Conservation (phyloP, 2,888 invertebrate species). For the Frankliniella intonsa region DNA sequence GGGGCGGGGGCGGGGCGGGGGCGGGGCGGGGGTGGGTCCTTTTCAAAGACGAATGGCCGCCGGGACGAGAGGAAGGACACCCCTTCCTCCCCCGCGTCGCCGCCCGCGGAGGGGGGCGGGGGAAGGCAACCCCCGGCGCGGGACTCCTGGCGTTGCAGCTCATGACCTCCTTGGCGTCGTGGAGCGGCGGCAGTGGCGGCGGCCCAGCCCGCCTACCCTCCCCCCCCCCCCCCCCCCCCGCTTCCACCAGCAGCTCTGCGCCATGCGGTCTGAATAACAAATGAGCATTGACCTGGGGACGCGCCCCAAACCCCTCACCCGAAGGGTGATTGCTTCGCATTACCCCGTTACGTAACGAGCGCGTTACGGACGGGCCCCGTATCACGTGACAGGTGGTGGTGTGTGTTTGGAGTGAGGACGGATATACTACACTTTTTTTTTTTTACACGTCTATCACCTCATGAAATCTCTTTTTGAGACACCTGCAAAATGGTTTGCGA, state of each 20-base stretch:
- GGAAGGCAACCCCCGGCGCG: too few relatives aligned
- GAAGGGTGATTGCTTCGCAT: not conserved
- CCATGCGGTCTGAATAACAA: conserved; percentile 25
- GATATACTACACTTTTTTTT: too few relatives aligned
- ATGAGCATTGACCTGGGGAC: conserved; percentile 24
- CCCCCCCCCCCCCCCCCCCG: not conserved
- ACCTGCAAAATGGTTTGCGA: too few relatives aligned
- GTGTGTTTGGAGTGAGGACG: too few relatives aligned
- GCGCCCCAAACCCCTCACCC: not conserved
- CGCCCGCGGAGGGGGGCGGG: not conserved
- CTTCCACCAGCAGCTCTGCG: not conserved
- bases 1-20: not conserved
- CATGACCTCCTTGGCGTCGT: conserved; percentile 6
- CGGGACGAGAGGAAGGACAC: not conserved
- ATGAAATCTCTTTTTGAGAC: too few relatives aligned
- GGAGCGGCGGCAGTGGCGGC: not conserved
- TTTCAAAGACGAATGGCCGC: not conserved
- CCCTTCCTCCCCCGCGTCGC: not conserved
- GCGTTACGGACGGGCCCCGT: too few relatives aligned
- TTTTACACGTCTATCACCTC: too few relatives aligned
- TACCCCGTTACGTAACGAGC: too few relatives aligned
- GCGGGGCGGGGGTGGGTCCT: not conserved
- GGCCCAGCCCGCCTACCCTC: not conserved
- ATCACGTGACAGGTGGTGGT: too few relatives aligned
- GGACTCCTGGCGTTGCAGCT: not conserved